Percentiles rank a stretch among this genome's conserved stretches.
Conservation (phyloP, 2,113 vertebrate species). For the Marmota monax region DNA sequence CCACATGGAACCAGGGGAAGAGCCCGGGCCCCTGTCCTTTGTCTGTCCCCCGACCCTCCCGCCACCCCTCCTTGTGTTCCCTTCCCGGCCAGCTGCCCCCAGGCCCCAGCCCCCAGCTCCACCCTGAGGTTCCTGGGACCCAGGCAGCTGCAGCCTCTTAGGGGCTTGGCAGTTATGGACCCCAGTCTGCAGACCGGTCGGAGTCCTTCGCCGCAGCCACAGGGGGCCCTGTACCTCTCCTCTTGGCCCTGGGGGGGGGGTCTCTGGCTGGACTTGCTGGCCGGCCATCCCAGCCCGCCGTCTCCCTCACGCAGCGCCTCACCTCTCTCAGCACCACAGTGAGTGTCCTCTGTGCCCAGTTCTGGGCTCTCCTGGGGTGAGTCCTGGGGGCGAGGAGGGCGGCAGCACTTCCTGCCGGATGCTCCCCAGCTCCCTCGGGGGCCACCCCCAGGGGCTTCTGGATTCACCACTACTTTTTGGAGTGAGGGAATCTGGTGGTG, state of each 20-base stretch:
- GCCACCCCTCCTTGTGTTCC: neutral
- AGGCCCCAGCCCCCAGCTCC: neutral
- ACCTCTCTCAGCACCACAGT: no score
- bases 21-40: no score
- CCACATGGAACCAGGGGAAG: neutral
- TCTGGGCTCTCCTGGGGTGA: neutral
- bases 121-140: no score
- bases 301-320: neutral
- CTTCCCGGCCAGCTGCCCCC: neutral
- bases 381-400: neutral
- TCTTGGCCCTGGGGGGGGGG: neutral
- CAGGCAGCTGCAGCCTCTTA: neutral
- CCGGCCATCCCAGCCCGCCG: accelerated
- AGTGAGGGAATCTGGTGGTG: accelerated
- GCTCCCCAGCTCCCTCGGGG: no score
- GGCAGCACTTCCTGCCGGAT: accelerated
- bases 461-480: accelerated
- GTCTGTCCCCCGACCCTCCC: accelerated
- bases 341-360: no score
- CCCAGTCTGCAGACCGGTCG: neutral
- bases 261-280: neutral
- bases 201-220: accelerated
- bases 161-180: accelerated
- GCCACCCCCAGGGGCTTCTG: neutral
- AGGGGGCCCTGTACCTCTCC: accelerated